Evolutionary conservation across 2,797 vertebrate genomes (phyloP), one percentile per base, ranked within the genome.

Genomic region (Squalus acanthias): DNA sequence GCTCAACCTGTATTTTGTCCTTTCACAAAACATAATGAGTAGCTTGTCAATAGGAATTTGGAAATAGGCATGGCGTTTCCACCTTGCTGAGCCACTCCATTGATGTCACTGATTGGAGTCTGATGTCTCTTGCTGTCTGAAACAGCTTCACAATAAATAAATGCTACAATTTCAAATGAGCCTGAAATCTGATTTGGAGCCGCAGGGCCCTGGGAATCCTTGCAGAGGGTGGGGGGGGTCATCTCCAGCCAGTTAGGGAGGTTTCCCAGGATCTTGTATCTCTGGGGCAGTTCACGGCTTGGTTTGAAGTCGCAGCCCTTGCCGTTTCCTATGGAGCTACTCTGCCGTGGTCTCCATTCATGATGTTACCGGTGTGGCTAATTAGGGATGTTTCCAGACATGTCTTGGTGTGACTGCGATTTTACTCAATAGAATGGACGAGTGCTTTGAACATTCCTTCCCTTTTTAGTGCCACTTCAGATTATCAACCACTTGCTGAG

Each of bases 341-440:
- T 85, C 39, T 50, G 82, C 20, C 9, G 20, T 39, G 10, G 15
- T 69, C 20, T 24, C 65, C 17, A 93, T 93, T 69, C 63, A 92
- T n/a, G 26, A 92, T n/a, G 89, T 39, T 65, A 65, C 29, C 22
- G 60, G 17, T 22, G 60, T 92, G n/a, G 63, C n/a, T n/a, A 93
- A 46, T 93, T 93, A 46, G n/a, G 91, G 91, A 46, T 69, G n/a
- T 93, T 93, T 93, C 63, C 91, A 93, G 91, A 69, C 91, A 39
- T 39, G 53, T 5, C 91, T 85, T 6, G 39, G 63, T 26, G 63
- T 24, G 63, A 39, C 8, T 10, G 91, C 3, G 63, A 12, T 46
- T 93, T 93, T 69, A 8, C 1, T 93, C 57, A 65, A 39, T 93
- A 93, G 57, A 33, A 67, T 67, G 63, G 91, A n/a, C n/a, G 9